phyloP scores from a whole-genome alignment of 2,797 vertebrate genomes.

The Halcyon smyrnensis region DNA sequence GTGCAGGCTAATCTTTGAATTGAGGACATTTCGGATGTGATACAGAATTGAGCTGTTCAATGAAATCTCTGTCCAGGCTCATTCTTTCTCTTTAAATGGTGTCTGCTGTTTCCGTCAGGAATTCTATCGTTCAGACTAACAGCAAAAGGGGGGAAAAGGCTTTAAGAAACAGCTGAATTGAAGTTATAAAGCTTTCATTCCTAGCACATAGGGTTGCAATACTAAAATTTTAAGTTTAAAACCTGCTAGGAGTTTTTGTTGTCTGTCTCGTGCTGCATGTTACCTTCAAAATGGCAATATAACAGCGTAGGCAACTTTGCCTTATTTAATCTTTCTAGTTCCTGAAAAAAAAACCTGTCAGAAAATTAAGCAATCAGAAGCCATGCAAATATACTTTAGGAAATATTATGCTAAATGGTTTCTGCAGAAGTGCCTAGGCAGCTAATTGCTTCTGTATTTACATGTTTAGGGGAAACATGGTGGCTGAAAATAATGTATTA shows the following conservation, averaged over 20 bases:
- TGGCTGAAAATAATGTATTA: constrained; percentile 12
- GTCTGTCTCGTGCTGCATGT: not conserved
- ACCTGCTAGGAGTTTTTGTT: not conserved
- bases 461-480: constrained; percentile 54
- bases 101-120: constrained; percentile 31
- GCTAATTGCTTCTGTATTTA: constrained; percentile 67
- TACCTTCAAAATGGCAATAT: not conserved
- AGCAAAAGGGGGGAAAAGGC: not conserved
- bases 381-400: constrained; percentile 56
- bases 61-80: constrained; percentile 54
- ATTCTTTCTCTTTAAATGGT: constrained; percentile 50
- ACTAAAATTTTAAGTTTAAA: constrained; percentile 34
- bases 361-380: constrained; percentile 63
- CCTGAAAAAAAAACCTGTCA: constrained; percentile 32
- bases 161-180: constrained; percentile 16
- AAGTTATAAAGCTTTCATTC: not conserved
- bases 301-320: not conserved
- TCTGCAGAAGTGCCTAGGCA: constrained; percentile 42
- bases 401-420: constrained; percentile 57
- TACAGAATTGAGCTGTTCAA: constrained; percentile 45
- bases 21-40: not conserved
- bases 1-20: constrained; percentile 13
- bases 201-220: not conserved
- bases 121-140: constrained; percentile 9
- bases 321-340: constrained; percentile 23